phyloP scores from a whole-genome alignment of 2,888 invertebrate genomes.

The Patella caerulea region DNA sequence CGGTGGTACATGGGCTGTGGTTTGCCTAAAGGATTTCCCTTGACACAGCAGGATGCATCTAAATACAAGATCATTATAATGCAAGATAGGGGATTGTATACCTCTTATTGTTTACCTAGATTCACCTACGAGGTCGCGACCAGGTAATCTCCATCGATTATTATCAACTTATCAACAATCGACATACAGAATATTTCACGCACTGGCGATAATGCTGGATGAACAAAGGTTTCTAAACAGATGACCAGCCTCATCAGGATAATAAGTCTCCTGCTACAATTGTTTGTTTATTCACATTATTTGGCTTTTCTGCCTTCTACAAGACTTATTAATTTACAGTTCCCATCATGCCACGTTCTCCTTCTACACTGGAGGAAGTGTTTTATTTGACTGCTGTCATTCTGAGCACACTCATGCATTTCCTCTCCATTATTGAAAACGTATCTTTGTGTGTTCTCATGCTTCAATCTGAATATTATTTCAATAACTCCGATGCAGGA shows the following conservation, averaged over 20 bases:
- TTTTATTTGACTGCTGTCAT: constrained; percentile 6
- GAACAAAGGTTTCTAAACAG: background rate
- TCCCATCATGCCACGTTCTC: too few relatives aligned
- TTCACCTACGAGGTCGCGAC: background rate
- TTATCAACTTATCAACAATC: background rate
- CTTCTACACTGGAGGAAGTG: background rate
- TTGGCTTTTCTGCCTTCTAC: too few relatives aligned
- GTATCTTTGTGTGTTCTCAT: background rate
- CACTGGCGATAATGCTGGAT: background rate
- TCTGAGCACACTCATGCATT: background rate
- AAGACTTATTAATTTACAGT: too few relatives aligned
- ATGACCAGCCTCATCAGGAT: too few relatives aligned
- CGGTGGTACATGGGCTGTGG: background rate
- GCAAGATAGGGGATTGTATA: background rate
- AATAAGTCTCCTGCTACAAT: too few relatives aligned
- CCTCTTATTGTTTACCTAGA: background rate
- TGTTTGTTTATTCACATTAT: too few relatives aligned
- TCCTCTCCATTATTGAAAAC: background rate
- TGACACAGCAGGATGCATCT: background rate
- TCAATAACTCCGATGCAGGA: background rate
- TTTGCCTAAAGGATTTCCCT: background rate
- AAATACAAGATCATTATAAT: background rate
- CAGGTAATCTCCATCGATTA: constrained; percentile 8
- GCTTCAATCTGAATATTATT: background rate
- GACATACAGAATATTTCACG: constrained; percentile 7